phyloP scores from a whole-genome alignment of 1,140 invertebrate species.

The Saccostrea glomerata region DNA sequence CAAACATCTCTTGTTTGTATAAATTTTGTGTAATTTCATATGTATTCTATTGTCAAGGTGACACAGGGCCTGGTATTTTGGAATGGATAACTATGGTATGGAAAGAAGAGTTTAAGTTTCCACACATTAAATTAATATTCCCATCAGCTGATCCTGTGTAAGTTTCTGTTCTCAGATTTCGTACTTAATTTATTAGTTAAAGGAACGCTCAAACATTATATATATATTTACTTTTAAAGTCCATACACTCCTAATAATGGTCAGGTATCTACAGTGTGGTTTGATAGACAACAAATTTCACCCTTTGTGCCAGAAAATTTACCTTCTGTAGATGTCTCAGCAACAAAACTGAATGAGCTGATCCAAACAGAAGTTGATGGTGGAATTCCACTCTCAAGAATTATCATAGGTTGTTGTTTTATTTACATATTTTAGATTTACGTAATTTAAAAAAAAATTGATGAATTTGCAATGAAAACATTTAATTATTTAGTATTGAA shows the following conservation, averaged over 20 bases:
- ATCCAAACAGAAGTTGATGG: slow-evolving; percentile 67
- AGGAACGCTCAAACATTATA: neutral
- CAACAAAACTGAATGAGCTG: slow-evolving; percentile 55
- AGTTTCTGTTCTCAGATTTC: neutral
- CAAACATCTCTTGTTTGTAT: no score
- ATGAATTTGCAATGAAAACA: no score
- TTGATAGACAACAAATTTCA: slow-evolving; percentile 66
- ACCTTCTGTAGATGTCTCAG: slow-evolving; percentile 58
- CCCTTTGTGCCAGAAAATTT: slow-evolving; percentile 62
- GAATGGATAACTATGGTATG: slow-evolving; percentile 56
- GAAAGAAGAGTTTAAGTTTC: slow-evolving; percentile 61
- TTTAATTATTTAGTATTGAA: no score
- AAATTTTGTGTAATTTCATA: neutral
- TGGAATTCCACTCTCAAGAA: slow-evolving; percentile 70
- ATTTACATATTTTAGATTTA: neutral
- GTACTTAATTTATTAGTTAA: neutral
- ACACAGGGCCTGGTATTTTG: slow-evolving; percentile 57
- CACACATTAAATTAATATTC: slow-evolving; percentile 65
- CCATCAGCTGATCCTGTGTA: slow-evolving; percentile 66
- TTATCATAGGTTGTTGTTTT: slow-evolving; percentile 66
- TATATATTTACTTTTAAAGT: slow-evolving; percentile 53
- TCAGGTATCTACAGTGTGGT: slow-evolving; percentile 67
- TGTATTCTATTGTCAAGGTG: slow-evolving; percentile 48
- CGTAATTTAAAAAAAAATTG: no score
- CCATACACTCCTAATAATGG: slow-evolving; percentile 68